A percentile compares a stretch with the other conserved stretches of the same genome.
phyloP scores from a whole-genome alignment of 2,797 vertebrate species.

The Hylomyscus alleni region DNA sequence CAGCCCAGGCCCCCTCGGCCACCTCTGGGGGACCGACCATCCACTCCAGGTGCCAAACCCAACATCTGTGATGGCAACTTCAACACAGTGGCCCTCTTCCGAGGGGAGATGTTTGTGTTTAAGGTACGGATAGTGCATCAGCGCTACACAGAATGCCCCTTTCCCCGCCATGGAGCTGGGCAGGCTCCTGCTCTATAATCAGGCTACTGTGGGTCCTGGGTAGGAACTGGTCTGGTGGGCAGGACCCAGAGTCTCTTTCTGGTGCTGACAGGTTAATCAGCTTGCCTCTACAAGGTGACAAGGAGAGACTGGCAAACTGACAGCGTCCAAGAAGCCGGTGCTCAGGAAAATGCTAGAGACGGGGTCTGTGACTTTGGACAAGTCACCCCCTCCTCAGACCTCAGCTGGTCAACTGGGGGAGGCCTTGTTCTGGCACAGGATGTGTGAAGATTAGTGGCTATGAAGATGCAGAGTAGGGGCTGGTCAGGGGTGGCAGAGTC shows the following conservation, averaged over 20 bases:
- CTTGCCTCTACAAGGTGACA: neutral
- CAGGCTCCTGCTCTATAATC: neutral
- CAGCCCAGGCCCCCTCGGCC: constrained; percentile 94
- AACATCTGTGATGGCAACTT: constrained; percentile 99
- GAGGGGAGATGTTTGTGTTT: constrained; percentile 99
- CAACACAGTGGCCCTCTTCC: constrained; percentile 98
- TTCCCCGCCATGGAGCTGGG: neutral
- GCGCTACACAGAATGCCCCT: neutral
- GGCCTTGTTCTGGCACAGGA: neutral
- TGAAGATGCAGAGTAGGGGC: neutral
- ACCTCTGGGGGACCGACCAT: constrained; percentile 93
- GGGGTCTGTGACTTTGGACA: neutral
- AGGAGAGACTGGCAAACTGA: neutral
- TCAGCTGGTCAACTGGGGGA: neutral
- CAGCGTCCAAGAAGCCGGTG: neutral
- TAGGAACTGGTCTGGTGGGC: neutral
- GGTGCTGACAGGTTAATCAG: neutral
- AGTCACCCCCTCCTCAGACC: constrained; percentile 1
- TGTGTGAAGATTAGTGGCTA: neutral
- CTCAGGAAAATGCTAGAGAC: neutral
- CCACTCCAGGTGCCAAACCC: constrained; percentile 94
- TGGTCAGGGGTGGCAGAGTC: neutral
- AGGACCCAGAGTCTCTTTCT: neutral
- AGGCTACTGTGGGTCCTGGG: neutral
- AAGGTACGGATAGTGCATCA: constrained; percentile 91